Conservation (phyloP, 2,888 invertebrate genomes). For the Crematogaster levior region DNA sequence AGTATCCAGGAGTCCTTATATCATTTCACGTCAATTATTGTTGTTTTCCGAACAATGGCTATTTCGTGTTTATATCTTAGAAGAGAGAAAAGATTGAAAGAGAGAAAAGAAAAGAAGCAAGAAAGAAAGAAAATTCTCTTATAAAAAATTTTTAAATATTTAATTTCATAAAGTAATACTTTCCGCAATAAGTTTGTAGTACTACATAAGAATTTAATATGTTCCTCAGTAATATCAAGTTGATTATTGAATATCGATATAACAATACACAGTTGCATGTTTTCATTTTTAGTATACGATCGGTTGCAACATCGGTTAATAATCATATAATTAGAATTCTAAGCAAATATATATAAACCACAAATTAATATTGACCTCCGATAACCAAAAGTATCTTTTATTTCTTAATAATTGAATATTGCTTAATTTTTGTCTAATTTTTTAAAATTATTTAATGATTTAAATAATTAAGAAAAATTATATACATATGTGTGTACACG, state of each 20-base stretch:
- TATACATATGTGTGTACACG: too few relatives aligned
- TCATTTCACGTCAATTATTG: constrained; percentile 30
- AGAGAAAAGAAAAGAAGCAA: neutral
- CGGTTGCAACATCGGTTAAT: neutral
- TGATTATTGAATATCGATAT: neutral
- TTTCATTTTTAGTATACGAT: neutral
- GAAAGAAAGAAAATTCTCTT: neutral
- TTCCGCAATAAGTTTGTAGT: neutral
- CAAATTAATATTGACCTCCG: neutral
- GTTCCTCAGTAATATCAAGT: neutral
- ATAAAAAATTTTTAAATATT: neutral
- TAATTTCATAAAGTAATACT: neutral
- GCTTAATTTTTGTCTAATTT: neutral
- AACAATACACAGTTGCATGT: neutral
- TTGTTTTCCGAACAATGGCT: neutral
- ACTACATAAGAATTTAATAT: neutral
- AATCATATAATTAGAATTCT: neutral
- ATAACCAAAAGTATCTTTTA: neutral
- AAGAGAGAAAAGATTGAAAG: neutral
- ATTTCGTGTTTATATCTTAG: neutral
- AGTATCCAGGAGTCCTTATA: too few relatives aligned
- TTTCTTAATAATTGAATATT: neutral
- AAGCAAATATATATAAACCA: neutral
- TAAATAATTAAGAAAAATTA: too few relatives aligned
- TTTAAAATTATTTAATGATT: too few relatives aligned